Evolutionary conservation across 2,888 invertebrate genomes (phyloP), one percentile per base, ranked within the genome.

Genomic region (Trissolcus japonicus): DNA sequence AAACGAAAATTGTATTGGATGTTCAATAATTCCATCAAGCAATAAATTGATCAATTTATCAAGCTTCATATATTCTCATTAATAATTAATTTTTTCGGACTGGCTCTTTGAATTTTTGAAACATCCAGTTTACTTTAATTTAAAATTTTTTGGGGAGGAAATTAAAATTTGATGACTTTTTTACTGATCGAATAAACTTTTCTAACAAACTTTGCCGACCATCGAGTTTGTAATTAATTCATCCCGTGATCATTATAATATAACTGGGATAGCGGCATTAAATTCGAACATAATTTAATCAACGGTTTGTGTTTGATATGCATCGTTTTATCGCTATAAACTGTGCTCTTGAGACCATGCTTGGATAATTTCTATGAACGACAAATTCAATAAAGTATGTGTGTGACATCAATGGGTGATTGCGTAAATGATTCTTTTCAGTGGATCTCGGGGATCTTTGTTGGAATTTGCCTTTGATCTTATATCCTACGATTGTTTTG

Each of bases 391-490:
- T 69, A 41, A 62, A 50, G 40, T 56, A 62, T 56, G 61, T 50
- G 50, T 56, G 41, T 46, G 54, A 25, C 56, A 53, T 48, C 40
- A 29, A 55, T 41, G 51, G 55, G 17, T 29, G 48, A 59, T 69
- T 21, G 46, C 50, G 57, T 60, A 60, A 59, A 53, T 59, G 57
- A 43, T 67, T 67, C 51, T 67, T 67, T 53, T 17, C 19, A 40
- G 21, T 29, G 25, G 0, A 9, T 21, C 54, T 59, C 11, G 6
- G 1, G 19, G 48, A 68, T 54, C 55, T 69, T 50, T 48, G 41
- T 48, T 56, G 61, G 48, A 61, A 62, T 69, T 61, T 51, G 19
- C 19, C 57, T 71, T 62, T 62, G 71, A 71, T 71, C 62, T 62
- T 57, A 53, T 19, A 35, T 43, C 35, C 41, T 51, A 35, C 35